Conservation (phyloP, 1,140 invertebrate species). For the Dolichoris vasculosae region DNA sequence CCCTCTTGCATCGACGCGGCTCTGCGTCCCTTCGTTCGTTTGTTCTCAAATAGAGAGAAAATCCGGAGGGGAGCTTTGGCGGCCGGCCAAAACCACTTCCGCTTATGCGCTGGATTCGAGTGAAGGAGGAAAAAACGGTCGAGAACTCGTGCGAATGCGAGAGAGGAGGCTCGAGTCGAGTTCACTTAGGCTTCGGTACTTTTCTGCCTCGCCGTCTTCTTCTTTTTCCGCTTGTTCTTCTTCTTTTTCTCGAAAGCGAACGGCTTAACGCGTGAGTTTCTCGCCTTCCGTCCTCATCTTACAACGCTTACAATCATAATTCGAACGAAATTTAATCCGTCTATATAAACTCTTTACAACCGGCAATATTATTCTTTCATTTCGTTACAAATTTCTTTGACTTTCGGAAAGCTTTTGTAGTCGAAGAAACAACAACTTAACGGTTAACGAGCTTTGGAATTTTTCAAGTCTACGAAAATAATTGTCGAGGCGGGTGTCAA, state of each 20-base stretch:
- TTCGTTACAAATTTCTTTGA: neutral
- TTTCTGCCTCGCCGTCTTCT: neutral
- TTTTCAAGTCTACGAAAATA: too few relatives aligned
- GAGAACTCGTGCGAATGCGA: neutral
- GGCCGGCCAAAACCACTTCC: conserved; percentile 63
- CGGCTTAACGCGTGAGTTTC: neutral
- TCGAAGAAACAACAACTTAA: too few relatives aligned
- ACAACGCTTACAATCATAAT: neutral
- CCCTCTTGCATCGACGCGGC: conserved; percentile 67
- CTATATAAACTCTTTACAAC: too few relatives aligned
- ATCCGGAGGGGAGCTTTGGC: conserved; percentile 70
- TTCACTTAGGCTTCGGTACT: conserved; percentile 1
- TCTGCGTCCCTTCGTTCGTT: conserved; percentile 56
- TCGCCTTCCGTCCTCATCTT: neutral
- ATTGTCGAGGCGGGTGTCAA: too few relatives aligned
- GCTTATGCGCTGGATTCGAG: neutral
- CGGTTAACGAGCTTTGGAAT: neutral
- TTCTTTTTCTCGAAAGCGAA: neutral
- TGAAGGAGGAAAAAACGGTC: neutral
- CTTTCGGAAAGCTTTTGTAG: too few relatives aligned
- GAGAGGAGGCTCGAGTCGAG: conserved; percentile 20
- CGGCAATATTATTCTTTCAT: neutral
- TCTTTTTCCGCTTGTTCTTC: neutral
- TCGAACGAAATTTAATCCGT: too few relatives aligned
- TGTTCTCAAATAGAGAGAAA: conserved; percentile 75